Base-by-base conservation (phyloP, 2,888 invertebrate species). In the Torymus aiolomorphi region DNA sequence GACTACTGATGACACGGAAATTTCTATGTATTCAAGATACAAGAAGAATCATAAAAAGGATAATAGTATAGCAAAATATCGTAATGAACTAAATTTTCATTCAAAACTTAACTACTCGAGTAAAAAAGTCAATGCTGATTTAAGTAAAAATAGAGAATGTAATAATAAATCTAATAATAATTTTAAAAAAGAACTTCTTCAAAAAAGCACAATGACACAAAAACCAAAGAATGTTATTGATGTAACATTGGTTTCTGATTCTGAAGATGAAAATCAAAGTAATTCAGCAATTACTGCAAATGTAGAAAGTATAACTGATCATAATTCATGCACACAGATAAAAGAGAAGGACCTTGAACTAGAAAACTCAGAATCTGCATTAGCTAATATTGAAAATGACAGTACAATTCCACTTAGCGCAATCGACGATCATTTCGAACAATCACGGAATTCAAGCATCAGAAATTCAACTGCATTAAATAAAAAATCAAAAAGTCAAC, bases 61-160 rank as follows among this genome's bases (percentile, higher is more conserved):
- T 16, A 89, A 89, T 54, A 89, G 88, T 49, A 89, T 89, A 80
- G 75, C 61, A n/a, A 84, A 86, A 42, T 89, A 89, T 83, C 86
- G 88, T 2, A 66, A 78, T 16, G 57, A 82, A 71, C 77, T 87
- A 54, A 77, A 78, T 65, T 69, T 72, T n/a, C 24, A 63, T 8
- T 54, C 24, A 20, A 57, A 52, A 52, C 11, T 5, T 71, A 54
- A 18, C 13, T 52, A 51, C 14, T 31, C 4, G n/a, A 63, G 18
- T 52, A 42, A 52, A 18, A 16, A 56, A 42, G 11, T 1, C 51
- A 0, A 5, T 56, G 52, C n/a, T 10, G 18, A 62, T 8, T 49
- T 16, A 24, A 31, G 13, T 51, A 11, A 61, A 14, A 56, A 63
- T 24, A 4, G 31, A 5, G 16, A 51, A 63, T 51, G 2, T 11